Evolutionary conservation across 2,797 vertebrate species (phyloP).

Genomic region (Sebastes steindachneri): DNA sequence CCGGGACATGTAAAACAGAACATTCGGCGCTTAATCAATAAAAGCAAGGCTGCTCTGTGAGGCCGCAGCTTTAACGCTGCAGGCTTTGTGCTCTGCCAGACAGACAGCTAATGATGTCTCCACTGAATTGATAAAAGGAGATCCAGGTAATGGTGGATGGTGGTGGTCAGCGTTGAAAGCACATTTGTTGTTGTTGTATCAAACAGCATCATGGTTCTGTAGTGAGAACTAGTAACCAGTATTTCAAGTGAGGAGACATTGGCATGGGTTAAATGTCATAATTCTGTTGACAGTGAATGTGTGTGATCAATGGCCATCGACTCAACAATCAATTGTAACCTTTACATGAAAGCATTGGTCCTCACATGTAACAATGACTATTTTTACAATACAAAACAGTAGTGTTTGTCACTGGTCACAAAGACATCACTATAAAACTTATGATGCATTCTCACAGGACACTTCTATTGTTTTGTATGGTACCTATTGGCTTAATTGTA

Average conservation of each 20-base stretch:
- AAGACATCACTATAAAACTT: neutral
- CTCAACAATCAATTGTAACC: conserved; percentile 16
- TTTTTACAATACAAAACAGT: neutral
- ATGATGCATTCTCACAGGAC: neutral
- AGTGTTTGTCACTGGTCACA: neutral
- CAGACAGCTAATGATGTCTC: conserved; percentile 31
- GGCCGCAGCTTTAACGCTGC: conserved; percentile 2
- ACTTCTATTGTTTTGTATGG: neutral
- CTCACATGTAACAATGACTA: neutral
- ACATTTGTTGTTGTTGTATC: neutral
- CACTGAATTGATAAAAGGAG: conserved; percentile 19
- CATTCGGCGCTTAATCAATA: conserved; percentile 27
- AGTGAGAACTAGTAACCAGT: neutral
- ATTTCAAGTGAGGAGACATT: neutral
- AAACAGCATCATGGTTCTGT: neutral
- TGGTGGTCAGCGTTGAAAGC: neutral
- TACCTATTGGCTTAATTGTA: neutral
- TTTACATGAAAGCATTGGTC: conserved; percentile 19
- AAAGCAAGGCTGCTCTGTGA: conserved; percentile 18
- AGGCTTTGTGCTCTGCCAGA: conserved; percentile 30
- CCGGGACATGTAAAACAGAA: conserved; percentile 12
- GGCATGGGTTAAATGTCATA: neutral
- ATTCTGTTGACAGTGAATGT: conserved; percentile 5
- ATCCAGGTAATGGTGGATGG: neutral
- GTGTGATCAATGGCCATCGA: conserved; percentile 10